Percentiles rank a stretch among this genome's conserved stretches.
Evolutionary conservation across 2,888 invertebrate genomes (phyloP).

Genomic region (Carabus problematicus): DNA sequence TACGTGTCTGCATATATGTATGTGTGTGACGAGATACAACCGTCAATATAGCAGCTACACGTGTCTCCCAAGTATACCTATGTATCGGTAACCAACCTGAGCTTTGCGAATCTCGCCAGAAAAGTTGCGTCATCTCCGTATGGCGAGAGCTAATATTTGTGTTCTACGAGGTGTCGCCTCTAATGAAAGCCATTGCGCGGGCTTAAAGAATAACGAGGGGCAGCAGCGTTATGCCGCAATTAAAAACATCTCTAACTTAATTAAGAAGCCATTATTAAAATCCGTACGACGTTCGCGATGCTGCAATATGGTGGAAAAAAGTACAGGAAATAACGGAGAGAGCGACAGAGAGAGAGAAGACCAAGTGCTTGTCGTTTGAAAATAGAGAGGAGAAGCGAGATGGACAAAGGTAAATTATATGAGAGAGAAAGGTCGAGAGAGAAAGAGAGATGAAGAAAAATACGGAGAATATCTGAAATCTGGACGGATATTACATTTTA

Average conservation of each 20-base stretch:
- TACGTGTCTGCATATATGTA: too few relatives aligned
- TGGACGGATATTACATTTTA: constrained; percentile 56
- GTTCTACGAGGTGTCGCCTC: constrained; percentile 56
- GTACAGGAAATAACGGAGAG: constrained; percentile 45
- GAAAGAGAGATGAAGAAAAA: constrained; percentile 51
- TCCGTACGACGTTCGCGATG: constrained; percentile 49
- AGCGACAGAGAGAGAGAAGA: constrained; percentile 33
- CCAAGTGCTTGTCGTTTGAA: constrained; percentile 34
- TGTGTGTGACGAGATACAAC: too few relatives aligned
- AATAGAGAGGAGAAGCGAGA: constrained; percentile 21
- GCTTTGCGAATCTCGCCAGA: too few relatives aligned
- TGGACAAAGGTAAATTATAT: constrained; percentile 29
- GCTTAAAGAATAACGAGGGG: constrained; percentile 56
- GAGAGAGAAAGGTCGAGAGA: too few relatives aligned
- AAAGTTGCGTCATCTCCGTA: too few relatives aligned
- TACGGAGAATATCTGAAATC: constrained; percentile 52
- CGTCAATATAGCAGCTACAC: too few relatives aligned
- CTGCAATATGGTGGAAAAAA: constrained; percentile 53
- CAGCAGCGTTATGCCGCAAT: constrained; percentile 55
- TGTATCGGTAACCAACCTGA: too few relatives aligned
- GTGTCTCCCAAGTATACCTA: too few relatives aligned
- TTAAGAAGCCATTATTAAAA: constrained; percentile 60
- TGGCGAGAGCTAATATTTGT: too few relatives aligned
- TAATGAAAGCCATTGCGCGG: constrained; percentile 57
- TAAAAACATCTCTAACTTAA: constrained; percentile 60